Evolutionary conservation across 2,113 vertebrate genomes (phyloP), one percentile per base, ranked within the genome.

Genomic region (Neodontobutis hainanensis): DNA sequence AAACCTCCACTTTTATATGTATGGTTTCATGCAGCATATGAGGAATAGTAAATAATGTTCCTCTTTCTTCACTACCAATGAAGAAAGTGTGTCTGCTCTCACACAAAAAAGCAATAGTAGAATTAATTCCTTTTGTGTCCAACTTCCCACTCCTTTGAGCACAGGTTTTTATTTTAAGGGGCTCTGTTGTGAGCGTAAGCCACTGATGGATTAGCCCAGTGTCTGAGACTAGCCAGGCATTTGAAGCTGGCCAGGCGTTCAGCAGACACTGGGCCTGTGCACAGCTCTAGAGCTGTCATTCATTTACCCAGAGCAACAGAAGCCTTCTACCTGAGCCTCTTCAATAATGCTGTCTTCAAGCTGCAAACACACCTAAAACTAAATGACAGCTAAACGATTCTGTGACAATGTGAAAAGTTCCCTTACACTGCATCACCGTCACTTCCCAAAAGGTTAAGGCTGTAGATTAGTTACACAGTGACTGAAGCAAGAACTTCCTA

Each of bases 211-310:
- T 86, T 79, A 84, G 65, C 45, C 69, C 66, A 73, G 32, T 77
- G 66, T 83, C 64, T 78, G 52, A 40, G 45, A 55, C 45, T 48
- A 59, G 68, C 73, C 73, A 74, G 60, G 27, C 65, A 67, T 72
- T 69, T 58, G 42, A 85, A 71, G 65, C 60, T 42, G 16, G 66
- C 80, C 85, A 84, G 79, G 61, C 79, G 5, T 86, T 85, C 86
- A 82, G 78, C 86, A 85, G 76, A 50, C 43, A 43, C 72, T 45
- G 47, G 68, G 74, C 68, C 80, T 70, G 72, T 84, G 19, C 84
- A 76, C 76, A 69, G 73, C 81, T 55, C 83, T 81, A 83, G 80
- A 73, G 86, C 81, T 83, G 82, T 86, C 82, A 83, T 90, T 87
- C 67, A 86, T 92, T 84, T 82, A 83, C 63, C 65, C 66, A 60